These are phyloP conservation scores for Iphiclides podalirius DNA, from an alignment of 2,888 invertebrate genomes.

Conservation along the genomic window DNA sequence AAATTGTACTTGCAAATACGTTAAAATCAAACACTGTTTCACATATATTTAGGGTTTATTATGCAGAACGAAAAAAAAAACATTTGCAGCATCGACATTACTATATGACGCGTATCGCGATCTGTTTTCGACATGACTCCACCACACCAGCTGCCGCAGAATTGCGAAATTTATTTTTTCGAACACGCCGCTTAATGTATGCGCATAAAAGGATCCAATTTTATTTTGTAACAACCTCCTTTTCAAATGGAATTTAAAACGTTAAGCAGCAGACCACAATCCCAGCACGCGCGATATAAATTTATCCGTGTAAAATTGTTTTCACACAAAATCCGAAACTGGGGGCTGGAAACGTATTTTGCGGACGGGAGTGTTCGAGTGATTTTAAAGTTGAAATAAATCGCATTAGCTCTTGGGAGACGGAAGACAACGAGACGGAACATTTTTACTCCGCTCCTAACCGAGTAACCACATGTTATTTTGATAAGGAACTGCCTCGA, in stretches of 20 bases:
- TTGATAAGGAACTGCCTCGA: constrained; percentile 4
- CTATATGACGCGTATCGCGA: constrained; percentile 14
- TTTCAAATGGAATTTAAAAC: too few species aligned
- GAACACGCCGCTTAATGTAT: constrained; percentile 57
- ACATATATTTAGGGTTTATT: constrained; percentile 2
- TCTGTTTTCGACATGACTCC: constrained; percentile 24
- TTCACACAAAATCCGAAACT: constrained; percentile 9
- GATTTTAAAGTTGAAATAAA: constrained; percentile 18
- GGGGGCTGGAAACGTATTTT: constrained; percentile 1
- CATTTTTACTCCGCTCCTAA: constrained; percentile 10
- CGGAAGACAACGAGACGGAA: constrained; percentile 7
- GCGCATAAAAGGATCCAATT: constrained; percentile 73
- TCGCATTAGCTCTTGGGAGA: constrained; percentile 14
- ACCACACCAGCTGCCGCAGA: constrained; percentile 18
- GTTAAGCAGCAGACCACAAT: too few species aligned
- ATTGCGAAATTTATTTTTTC: constrained; percentile 34
- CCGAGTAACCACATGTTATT: constrained; percentile 11
- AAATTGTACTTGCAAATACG: constrained; percentile 30
- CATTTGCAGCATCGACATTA: constrained; percentile 2
- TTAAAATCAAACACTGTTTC: too few species aligned
- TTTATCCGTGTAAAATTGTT: too few species aligned
- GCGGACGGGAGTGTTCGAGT: constrained; percentile 8
- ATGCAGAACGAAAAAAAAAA: constrained; percentile 16
- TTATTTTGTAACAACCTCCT: too few species aligned
- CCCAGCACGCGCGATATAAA: too few species aligned